These are phyloP conservation scores for Xylota segnis DNA, from an alignment of 2,888 invertebrate genomes.

Conservation along the genomic window DNA sequence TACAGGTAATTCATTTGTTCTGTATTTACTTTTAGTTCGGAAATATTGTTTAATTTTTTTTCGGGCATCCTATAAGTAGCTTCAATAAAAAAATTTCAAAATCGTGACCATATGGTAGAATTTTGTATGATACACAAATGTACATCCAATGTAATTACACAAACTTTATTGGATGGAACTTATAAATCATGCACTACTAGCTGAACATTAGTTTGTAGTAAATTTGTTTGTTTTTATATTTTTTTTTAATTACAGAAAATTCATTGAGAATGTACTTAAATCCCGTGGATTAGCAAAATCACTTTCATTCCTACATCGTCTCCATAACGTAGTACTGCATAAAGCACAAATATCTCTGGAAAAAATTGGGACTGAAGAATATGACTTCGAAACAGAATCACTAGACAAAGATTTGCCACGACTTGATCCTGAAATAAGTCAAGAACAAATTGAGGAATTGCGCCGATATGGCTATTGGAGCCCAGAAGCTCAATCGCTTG, in stretches of 20 bases:
- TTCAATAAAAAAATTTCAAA: no score
- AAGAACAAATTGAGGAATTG: slow-evolving; percentile 82
- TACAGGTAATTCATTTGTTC: slow-evolving; percentile 83
- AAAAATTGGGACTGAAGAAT: slow-evolving; percentile 84
- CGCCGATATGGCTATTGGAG: slow-evolving; percentile 90
- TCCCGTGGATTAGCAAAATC: slow-evolving; percentile 94
- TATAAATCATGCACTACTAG: no score
- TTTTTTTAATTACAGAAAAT: slow-evolving; percentile 86
- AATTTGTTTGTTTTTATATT: not conserved
- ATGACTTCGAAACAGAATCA: slow-evolving; percentile 84
- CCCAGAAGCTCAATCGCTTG: slow-evolving; percentile 90
- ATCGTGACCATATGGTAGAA: no score
- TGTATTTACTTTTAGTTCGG: not conserved
- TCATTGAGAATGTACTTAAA: slow-evolving; percentile 94
- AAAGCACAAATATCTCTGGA: slow-evolving; percentile 90
- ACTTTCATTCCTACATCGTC: slow-evolving; percentile 90
- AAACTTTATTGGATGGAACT: no score
- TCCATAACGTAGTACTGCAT: slow-evolving; percentile 88
- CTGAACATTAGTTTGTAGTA: no score
- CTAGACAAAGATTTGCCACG: slow-evolving; percentile 84
- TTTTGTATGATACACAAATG: no score
- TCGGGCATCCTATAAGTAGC: no score
- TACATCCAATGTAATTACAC: no score
- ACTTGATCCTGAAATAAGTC: slow-evolving; percentile 83
- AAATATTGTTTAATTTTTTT: not conserved